phyloP scores from a whole-genome alignment of 92 coral and sea anemone genomes.

The Parazoanthus atlanticus region DNA sequence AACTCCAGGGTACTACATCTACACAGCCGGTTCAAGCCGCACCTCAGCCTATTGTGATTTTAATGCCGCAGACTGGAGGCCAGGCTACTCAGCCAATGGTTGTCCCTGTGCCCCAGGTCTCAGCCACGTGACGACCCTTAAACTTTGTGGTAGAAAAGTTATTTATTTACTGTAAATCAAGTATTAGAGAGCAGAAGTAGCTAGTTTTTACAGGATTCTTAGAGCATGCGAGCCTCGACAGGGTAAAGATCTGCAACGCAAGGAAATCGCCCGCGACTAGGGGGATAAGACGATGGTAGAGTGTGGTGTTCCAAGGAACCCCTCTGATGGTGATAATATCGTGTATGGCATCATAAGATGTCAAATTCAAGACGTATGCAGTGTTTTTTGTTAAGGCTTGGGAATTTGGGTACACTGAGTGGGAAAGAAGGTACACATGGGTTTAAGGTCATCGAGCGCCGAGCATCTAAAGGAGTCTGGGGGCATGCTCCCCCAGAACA shows the following conservation, averaged over 20 bases:
- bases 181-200: background rate
- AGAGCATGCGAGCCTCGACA: background rate
- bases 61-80: constrained; percentile 86
- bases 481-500: too few species aligned
- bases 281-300: background rate
- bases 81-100: constrained; percentile 79
- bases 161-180: background rate
- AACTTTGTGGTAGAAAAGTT: background rate
- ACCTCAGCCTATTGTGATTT: constrained; percentile 84
- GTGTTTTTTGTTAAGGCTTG: too few species aligned
- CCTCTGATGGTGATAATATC: too few species aligned
- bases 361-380: too few species aligned
- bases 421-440: too few species aligned
- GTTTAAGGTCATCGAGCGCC: too few species aligned
- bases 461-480: too few species aligned
- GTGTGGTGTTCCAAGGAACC: too few species aligned
- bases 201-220: too few species aligned
- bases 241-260: background rate
- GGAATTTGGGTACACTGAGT: too few species aligned
- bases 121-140: constrained; percentile 10
- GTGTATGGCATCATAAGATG: too few species aligned
- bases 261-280: background rate
- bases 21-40: constrained; percentile 54
- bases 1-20: constrained; percentile 48
- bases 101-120: constrained; percentile 78